A percentile compares a stretch with the other conserved stretches of the same genome.
Conservation (phyloP, 2,888 invertebrate species). For the Pardosa pseudoannulata region DNA sequence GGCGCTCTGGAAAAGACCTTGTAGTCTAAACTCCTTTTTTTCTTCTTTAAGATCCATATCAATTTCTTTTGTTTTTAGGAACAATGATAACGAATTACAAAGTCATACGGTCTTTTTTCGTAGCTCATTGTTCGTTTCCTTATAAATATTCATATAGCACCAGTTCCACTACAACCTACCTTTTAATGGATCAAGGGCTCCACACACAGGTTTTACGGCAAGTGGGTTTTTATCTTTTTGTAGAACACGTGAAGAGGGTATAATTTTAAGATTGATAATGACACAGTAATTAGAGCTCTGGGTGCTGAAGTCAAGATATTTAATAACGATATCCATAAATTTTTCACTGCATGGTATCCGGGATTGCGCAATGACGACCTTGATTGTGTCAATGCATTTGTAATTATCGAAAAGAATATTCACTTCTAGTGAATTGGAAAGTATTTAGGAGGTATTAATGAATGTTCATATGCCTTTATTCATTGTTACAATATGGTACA, state of each 20-base stretch:
- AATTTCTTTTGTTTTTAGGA: not conserved
- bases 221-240: not conserved
- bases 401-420: too few relatives aligned
- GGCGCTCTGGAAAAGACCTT: not conserved
- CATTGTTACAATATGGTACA: too few relatives aligned
- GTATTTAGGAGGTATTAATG: too few relatives aligned
- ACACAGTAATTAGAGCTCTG: not conserved
- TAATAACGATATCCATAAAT: not conserved
- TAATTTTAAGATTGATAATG: not conserved
- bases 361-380: too few relatives aligned
- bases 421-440: too few relatives aligned
- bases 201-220: not conserved
- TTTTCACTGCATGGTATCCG: too few relatives aligned
- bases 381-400: too few relatives aligned
- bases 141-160: conserved; percentile 19
- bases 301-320: not conserved
- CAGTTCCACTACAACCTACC: not conserved
- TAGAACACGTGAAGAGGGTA: not conserved
- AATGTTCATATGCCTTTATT: too few relatives aligned
- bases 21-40: not conserved
- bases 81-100: conserved; percentile 9
- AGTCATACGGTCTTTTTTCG: conserved; percentile 3
- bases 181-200: not conserved
- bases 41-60: not conserved
- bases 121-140: not conserved